Percentiles rank a stretch among this genome's conserved stretches.
Conservation (phyloP, 2,888 invertebrate genomes). For the Cantharis lateralis region DNA sequence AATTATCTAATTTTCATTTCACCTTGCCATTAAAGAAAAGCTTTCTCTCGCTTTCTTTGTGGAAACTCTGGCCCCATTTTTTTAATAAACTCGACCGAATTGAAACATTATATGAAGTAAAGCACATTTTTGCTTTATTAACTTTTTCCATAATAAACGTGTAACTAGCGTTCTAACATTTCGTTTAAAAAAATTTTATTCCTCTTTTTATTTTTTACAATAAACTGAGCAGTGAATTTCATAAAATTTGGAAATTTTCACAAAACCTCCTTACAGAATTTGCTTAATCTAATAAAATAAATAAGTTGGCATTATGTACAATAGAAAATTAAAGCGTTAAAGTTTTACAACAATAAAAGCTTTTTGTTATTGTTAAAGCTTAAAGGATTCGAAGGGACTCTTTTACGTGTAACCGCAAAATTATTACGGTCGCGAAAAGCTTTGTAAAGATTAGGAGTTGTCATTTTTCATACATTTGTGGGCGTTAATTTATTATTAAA, state of each 20-base stretch:
- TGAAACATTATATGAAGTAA: not conserved
- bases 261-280: not conserved
- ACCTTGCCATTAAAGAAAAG: not conserved
- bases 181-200: not conserved
- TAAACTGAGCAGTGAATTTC: not conserved
- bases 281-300: not conserved
- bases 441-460: not conserved
- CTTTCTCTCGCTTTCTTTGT: not conserved
- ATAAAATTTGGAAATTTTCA: not conserved
- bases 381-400: not conserved
- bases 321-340: not conserved
- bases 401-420: not conserved
- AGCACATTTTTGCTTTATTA: not conserved
- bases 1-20: not conserved
- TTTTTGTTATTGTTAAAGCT: not conserved
- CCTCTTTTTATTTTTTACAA: not conserved
- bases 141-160: not conserved
- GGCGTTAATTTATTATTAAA: not conserved
- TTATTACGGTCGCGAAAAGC: not conserved
- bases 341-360: not conserved
- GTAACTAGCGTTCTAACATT: not conserved
- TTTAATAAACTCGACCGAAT: not conserved
- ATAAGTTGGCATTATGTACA: not conserved
- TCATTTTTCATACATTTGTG: not conserved
- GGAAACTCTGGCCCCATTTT: not conserved